Conservation (phyloP, 1,140 invertebrate genomes). For the Heliconius congener region DNA sequence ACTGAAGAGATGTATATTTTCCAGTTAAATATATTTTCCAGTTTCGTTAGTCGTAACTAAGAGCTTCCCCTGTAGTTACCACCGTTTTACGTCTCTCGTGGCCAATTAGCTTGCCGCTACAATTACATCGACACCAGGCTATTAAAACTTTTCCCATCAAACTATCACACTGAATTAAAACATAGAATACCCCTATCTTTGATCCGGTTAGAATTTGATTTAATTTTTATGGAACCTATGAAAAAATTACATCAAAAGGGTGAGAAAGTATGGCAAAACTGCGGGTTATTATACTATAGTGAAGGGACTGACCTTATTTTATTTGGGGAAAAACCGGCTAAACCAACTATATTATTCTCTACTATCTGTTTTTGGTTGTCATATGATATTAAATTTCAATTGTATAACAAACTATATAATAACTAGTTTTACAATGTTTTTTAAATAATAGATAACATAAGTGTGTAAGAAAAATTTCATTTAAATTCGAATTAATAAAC, state of each 20-base stretch:
- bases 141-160: slow-evolving; percentile 69
- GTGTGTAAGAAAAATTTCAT: too few relatives aligned
- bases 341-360: neutral
- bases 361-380: neutral
- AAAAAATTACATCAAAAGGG: slow-evolving; percentile 28
- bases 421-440: too few relatives aligned
- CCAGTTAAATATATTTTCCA: slow-evolving; percentile 6
- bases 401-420: too few relatives aligned
- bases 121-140: slow-evolving; percentile 45
- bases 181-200: slow-evolving; percentile 61
- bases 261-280: slow-evolving; percentile 39
- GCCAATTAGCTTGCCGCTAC: slow-evolving; percentile 50
- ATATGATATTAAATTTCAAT: neutral
- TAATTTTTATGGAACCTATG: slow-evolving; percentile 45
- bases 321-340: neutral
- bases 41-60: slow-evolving; percentile 23
- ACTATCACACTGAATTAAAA: slow-evolving; percentile 58
- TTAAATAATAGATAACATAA: too few relatives aligned
- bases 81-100: slow-evolving; percentile 40
- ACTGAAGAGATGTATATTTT: neutral
- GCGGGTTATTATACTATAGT: slow-evolving; percentile 33
- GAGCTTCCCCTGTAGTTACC: slow-evolving; percentile 28
- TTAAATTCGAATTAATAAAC: too few relatives aligned
- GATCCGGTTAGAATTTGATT: slow-evolving; percentile 43
- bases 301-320: neutral